phyloP scores from a whole-genome alignment of 2,113 vertebrate species.

The Sprattus sprattus region DNA sequence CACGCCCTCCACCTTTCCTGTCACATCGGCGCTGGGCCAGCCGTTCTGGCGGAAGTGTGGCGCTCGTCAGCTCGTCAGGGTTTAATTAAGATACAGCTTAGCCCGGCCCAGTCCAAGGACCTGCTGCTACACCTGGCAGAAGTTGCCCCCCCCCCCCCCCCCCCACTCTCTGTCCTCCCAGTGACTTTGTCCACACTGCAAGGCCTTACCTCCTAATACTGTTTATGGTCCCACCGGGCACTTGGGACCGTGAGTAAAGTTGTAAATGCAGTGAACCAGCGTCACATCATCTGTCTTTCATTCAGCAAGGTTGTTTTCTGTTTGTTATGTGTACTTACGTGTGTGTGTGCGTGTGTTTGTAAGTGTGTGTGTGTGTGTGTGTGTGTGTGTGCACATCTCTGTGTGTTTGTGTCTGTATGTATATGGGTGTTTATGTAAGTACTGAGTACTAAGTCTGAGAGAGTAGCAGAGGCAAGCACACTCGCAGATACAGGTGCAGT shows the following conservation, averaged over 20 bases:
- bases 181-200: constrained; percentile 57
- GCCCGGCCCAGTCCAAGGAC: constrained; percentile 15
- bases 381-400: constrained; percentile 4
- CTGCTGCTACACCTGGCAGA: constrained; percentile 39
- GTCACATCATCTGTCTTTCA: not conserved
- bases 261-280: not conserved
- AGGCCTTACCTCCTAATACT: constrained; percentile 4
- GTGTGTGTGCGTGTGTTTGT: constrained; percentile 8
- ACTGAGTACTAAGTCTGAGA: not conserved
- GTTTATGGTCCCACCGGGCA: not conserved
- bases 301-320: not conserved
- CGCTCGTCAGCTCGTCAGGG: constrained; percentile 9
- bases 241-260: not conserved
- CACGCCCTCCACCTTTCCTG: not conserved
- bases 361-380: constrained; percentile 13
- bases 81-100: constrained; percentile 46
- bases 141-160: constrained; percentile 24
- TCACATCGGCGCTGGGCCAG: not conserved
- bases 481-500: not conserved
- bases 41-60: not conserved
- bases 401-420: constrained; percentile 11
- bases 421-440: not conserved
- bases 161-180: constrained; percentile 51
- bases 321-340: not conserved
- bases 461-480: not conserved